Evolutionary conservation across 1,140 invertebrate genomes (phyloP).

Genomic region (Mercenaria mercenaria): DNA sequence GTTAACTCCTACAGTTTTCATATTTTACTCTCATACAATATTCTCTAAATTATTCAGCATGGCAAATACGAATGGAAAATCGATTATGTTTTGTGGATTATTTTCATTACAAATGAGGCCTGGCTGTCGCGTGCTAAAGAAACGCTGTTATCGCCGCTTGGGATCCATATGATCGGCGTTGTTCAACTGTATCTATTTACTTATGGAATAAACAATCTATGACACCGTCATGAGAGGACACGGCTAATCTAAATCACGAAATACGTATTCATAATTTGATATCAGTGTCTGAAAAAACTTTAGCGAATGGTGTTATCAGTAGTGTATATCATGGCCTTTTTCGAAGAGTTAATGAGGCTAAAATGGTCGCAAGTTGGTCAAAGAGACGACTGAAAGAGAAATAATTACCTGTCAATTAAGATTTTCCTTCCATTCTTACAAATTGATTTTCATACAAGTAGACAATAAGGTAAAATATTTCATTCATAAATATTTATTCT

Average conservation of each 20-base stretch:
- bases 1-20: no score
- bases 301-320: conserved; percentile 11
- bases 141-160: conserved; percentile 23
- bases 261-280: conserved; percentile 20
- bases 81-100: conserved; percentile 53
- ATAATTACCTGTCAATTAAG: conserved; percentile 20
- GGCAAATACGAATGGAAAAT: conserved; percentile 43
- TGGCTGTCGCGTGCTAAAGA: conserved; percentile 43
- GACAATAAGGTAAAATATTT: neutral
- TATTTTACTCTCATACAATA: neutral
- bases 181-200: conserved; percentile 59
- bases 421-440: neutral
- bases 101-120: conserved; percentile 63
- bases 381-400: neutral
- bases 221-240: neutral
- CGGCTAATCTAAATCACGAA: neutral
- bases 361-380: neutral
- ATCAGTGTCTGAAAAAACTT: neutral
- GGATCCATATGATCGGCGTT: conserved; percentile 1
- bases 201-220: conserved; percentile 12
- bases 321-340: conserved; percentile 60
- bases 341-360: conserved; percentile 56
- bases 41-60: conserved; percentile 25
- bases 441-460: neutral
- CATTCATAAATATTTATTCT: neutral